These are phyloP conservation scores for Melanotaenia trifasciata DNA, from an alignment of 2,797 vertebrate species.

Conservation along the genomic window DNA sequence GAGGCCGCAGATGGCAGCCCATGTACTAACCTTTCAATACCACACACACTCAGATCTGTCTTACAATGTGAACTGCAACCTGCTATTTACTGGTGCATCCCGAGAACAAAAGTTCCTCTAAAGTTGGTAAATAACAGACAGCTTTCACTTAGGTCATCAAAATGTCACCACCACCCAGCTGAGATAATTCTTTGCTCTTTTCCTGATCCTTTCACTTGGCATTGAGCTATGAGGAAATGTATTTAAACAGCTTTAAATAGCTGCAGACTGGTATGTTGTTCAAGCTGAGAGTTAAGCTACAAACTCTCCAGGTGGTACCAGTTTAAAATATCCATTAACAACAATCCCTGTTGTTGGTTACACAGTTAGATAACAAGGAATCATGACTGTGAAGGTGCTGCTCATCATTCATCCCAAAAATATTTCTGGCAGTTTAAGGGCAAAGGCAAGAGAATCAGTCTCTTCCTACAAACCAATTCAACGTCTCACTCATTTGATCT, in stretches of 20 bases:
- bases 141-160: slow-evolving; percentile 21
- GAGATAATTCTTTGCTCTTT: slow-evolving; percentile 62
- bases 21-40: slow-evolving; percentile 40
- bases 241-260: slow-evolving; percentile 63
- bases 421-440: slow-evolving; percentile 55
- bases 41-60: neutral
- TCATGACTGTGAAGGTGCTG: neutral
- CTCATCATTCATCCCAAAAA: neutral
- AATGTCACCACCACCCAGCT: slow-evolving; percentile 32
- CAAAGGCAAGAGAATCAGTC: slow-evolving; percentile 22
- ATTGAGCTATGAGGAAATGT: slow-evolving; percentile 30
- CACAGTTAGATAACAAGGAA: slow-evolving; percentile 29
- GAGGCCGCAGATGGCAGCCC: slow-evolving; percentile 47
- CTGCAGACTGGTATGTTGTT: slow-evolving; percentile 40
- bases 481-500: slow-evolving; percentile 20
- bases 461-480: slow-evolving; percentile 45
- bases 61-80: slow-evolving; percentile 4
- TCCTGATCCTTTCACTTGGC: slow-evolving; percentile 58
- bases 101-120: slow-evolving; percentile 8
- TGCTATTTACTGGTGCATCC: slow-evolving; percentile 10
- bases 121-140: slow-evolving; percentile 13
- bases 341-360: slow-evolving; percentile 18
- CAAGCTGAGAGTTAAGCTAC: slow-evolving; percentile 54
- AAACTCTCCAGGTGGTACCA: slow-evolving; percentile 42
- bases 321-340: slow-evolving; percentile 39